Evolutionary conservation across 2,888 invertebrate genomes (phyloP).

Genomic region (Entomobrya multifasciata): DNA sequence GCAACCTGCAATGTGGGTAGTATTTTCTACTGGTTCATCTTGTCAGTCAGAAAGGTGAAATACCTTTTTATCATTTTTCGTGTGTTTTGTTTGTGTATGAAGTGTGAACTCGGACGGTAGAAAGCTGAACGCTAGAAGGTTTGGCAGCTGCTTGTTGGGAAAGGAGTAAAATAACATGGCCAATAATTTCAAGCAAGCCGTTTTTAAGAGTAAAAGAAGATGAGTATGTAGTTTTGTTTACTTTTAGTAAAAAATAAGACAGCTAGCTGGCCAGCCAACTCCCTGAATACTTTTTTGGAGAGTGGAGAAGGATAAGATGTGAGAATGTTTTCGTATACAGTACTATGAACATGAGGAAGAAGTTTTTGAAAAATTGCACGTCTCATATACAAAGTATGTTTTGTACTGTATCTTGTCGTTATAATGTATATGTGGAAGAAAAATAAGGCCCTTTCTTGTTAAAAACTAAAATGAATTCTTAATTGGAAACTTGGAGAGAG

Average conservation of each 20-base stretch:
- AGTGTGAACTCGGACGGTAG: too few relatives aligned
- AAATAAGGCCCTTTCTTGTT: constrained; percentile 50
- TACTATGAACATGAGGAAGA: too few relatives aligned
- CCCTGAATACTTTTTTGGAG: neutral
- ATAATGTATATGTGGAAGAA: neutral
- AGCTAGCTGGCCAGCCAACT: constrained; percentile 23
- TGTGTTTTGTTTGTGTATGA: constrained; percentile 24
- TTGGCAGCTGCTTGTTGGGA: constrained; percentile 39
- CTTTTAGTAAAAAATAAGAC: constrained; percentile 44
- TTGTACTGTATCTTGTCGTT: too few relatives aligned
- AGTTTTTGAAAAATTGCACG: neutral
- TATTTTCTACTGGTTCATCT: constrained; percentile 14
- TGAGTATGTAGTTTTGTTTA: constrained; percentile 54
- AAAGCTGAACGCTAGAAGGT: too few relatives aligned
- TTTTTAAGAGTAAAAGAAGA: neutral
- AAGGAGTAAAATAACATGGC: constrained; percentile 55
- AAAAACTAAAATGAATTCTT: constrained; percentile 63
- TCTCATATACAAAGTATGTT: neutral
- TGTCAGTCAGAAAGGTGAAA: neutral
- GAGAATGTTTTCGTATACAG: too few relatives aligned
- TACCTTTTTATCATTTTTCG: constrained; percentile 46
- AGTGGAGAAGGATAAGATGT: neutral
- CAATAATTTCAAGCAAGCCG: constrained; percentile 43
- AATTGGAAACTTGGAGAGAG: constrained; percentile 64
- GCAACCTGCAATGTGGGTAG: constrained; percentile 32